Percentiles rank a stretch among this genome's conserved stretches.
These are phyloP conservation scores for Colinus virginianus DNA, from an alignment of 2,113 vertebrate species.

Conservation along the genomic window DNA sequence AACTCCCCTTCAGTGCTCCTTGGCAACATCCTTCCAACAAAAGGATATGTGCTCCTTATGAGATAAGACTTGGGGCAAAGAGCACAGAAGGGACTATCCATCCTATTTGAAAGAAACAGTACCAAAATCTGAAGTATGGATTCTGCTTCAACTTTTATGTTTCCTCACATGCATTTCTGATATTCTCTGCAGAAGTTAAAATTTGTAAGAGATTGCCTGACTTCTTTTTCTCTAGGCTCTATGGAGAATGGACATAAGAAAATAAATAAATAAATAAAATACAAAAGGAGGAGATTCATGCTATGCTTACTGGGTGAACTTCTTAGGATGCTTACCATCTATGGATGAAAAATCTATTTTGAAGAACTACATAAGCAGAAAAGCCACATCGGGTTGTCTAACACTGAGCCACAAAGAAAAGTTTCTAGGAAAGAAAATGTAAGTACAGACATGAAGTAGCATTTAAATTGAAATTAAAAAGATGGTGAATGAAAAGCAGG, in stretches of 20 bases:
- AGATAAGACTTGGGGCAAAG: neutral
- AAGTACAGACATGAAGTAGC: neutral
- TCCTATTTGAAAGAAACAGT: neutral
- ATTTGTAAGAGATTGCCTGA: neutral
- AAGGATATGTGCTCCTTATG: neutral
- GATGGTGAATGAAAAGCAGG: neutral
- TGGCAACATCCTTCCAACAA: neutral
- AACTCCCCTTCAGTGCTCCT: neutral
- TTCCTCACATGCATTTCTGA: neutral
- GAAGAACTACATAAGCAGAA: neutral
- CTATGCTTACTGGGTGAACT: neutral
- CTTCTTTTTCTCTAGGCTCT: neutral
- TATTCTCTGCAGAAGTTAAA: neutral
- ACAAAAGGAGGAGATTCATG: neutral
- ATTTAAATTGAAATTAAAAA: neutral
- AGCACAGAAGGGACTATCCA: fast-evolving
- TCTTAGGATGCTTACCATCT: neutral
- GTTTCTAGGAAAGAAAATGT: neutral
- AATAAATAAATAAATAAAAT: too few relatives aligned
- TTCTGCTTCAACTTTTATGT: neutral
- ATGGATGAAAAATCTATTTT: neutral
- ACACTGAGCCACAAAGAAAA: neutral
- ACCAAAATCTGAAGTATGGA: neutral
- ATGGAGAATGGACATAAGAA: neutral
- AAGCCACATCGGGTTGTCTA: neutral